Evolutionary conservation across 2,888 invertebrate genomes (phyloP), one percentile per base, ranked within the genome.

Genomic region (Rambutsinella grinnellia): DNA sequence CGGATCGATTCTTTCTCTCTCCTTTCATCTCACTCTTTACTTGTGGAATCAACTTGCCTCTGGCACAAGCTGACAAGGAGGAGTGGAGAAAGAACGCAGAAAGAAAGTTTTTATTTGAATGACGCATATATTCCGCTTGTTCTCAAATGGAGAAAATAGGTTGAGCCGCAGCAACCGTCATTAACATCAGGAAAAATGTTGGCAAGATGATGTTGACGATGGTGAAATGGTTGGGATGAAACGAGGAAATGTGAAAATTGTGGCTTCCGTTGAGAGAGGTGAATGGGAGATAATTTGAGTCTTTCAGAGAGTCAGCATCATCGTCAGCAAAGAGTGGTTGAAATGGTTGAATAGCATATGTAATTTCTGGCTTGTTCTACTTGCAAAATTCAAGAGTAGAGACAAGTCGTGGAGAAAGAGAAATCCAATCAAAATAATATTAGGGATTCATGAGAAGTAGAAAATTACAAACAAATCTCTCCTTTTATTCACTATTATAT

Each of bases 371-470:
- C n/a, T n/a, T n/a, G n/a, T n/a, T n/a, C n/a, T n/a, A n/a, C n/a
- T n/a, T n/a, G n/a, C n/a, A n/a, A n/a, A n/a, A n/a, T n/a, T n/a
- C n/a, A n/a, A n/a, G n/a, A n/a, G n/a, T n/a, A n/a, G n/a, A n/a
- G n/a, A n/a, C n/a, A n/a, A n/a, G n/a, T n/a, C n/a, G n/a, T n/a
- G n/a, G n/a, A n/a, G n/a, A n/a, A n/a, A n/a, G n/a, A n/a, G n/a
- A 49, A 70, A 70, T 62, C 62, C 62, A 70, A 70, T 70, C 70
- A 70, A 70, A 70, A 70, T 56, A 49, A 70, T 61, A 70, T 70
- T 70, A 70, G 62, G 63, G 63, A 70, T 70, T 70, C 70, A 70
- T 70, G 70, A 70, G 70, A 62, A 62, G 51, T n/a, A n/a, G n/a
- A n/a, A n/a, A n/a, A n/a, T n/a, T n/a, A 70, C 49, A 36, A 58